Evolutionary conservation across 2,113 vertebrate species (phyloP).

Genomic region (Albula goreensis): DNA sequence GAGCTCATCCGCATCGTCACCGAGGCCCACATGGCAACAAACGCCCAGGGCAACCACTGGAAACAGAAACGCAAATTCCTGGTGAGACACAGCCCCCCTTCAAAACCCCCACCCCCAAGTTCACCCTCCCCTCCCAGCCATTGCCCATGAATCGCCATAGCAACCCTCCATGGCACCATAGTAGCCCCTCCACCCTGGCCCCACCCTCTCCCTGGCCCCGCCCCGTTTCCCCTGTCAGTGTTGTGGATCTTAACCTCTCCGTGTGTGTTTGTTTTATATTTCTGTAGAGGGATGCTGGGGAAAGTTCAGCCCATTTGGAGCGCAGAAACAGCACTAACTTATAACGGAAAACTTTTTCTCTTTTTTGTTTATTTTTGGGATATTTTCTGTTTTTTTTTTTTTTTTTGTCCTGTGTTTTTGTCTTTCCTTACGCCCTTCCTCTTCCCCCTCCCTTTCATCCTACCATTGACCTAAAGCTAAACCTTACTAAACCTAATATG

Average conservation of each 20-base stretch:
- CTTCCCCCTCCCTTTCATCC: not conserved
- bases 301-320: slow-evolving; percentile 67
- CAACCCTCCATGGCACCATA: too few relatives aligned
- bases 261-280: slow-evolving; percentile 69
- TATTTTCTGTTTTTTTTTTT: slow-evolving; percentile 29
- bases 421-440: not conserved
- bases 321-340: slow-evolving; percentile 64
- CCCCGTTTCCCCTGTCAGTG: slow-evolving; percentile 27
- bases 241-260: slow-evolving; percentile 64
- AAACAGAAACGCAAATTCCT: slow-evolving; percentile 98
- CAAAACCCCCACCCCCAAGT: not conserved
- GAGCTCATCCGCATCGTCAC: slow-evolving; percentile 93
- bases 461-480: slow-evolving; percentile 7
- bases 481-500: not conserved
- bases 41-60: slow-evolving; percentile 97
- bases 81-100: slow-evolving; percentile 70
- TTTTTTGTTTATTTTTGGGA: slow-evolving; percentile 33
- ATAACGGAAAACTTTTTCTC: slow-evolving; percentile 52
- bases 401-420: slow-evolving; percentile 15
- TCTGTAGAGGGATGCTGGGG: slow-evolving; percentile 70
- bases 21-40: slow-evolving; percentile 93
- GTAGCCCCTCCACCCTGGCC: not conserved
- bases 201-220: not conserved
- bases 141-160: too few relatives aligned
- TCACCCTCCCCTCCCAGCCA: too few relatives aligned